Conservation (phyloP, 2,113 vertebrate genomes). For the Callipepla squamata region DNA sequence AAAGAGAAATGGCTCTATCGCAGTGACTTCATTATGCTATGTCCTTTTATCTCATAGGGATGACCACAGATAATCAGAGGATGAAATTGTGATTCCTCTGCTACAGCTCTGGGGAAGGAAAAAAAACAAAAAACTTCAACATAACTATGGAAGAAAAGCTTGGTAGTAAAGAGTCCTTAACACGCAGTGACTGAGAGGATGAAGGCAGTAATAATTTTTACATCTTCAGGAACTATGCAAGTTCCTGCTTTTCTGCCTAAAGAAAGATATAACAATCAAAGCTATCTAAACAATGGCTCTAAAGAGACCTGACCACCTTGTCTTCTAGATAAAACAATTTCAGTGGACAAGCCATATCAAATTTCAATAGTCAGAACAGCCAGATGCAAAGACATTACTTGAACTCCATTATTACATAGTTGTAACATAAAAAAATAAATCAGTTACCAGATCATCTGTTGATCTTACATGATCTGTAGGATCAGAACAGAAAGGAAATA, state of each 20-base stretch:
- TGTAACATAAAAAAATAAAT: not conserved
- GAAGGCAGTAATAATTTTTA: not conserved
- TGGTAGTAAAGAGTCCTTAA: not conserved
- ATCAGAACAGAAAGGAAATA: not conserved
- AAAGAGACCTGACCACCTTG: not conserved
- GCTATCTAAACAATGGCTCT: not conserved
- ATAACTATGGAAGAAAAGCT: not conserved
- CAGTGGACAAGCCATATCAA: not conserved
- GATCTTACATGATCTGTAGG: not conserved
- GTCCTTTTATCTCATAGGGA: constrained; percentile 62
- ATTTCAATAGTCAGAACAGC: rapidly evolving
- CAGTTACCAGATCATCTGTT: not conserved
- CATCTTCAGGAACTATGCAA: not conserved
- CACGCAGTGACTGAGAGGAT: not conserved
- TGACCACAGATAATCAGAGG: constrained; percentile 67
- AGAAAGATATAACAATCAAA: not conserved
- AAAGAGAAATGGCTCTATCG: constrained; percentile 36
- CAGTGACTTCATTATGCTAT: constrained; percentile 54
- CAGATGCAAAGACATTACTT: not conserved
- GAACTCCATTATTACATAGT: not conserved
- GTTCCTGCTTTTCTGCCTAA: not conserved
- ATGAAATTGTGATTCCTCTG: constrained; percentile 55
- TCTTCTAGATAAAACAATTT: not conserved
- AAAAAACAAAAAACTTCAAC: not conserved
- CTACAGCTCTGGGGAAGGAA: constrained; percentile 30